Percentiles rank a stretch among this genome's conserved stretches.
Conservation (phyloP, 2,888 invertebrate species). For the Acanthosepion lycidas region DNA sequence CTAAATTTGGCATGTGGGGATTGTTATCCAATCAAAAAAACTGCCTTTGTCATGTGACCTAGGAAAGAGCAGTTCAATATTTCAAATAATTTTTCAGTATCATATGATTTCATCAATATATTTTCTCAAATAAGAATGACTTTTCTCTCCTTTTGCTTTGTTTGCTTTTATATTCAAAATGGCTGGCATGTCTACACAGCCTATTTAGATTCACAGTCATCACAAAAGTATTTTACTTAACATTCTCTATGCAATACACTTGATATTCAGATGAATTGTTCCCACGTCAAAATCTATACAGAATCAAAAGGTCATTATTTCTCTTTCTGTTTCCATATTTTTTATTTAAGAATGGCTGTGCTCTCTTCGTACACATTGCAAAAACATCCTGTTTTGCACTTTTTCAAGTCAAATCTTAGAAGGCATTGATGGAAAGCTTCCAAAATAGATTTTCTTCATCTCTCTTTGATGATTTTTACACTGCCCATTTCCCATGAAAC, state of each 20-base stretch:
- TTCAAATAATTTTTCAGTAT: no score
- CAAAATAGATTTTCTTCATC: constrained; percentile 33
- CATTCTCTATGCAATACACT: not conserved
- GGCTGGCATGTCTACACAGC: not conserved
- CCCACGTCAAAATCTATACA: not conserved
- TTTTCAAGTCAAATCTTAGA: constrained; percentile 22
- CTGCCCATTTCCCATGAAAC: not conserved
- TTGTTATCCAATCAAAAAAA: no score
- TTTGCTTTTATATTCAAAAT: not conserved
- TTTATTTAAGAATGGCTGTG: not conserved
- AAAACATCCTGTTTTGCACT: constrained; percentile 24
- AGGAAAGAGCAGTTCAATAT: no score
- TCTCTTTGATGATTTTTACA: not conserved
- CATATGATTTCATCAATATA: no score
- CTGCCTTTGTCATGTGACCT: no score
- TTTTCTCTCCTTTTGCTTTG: no score
- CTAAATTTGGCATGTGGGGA: no score
- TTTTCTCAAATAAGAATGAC: no score
- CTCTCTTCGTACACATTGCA: not conserved
- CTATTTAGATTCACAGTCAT: not conserved
- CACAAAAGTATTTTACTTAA: not conserved
- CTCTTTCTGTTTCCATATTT: not conserved
- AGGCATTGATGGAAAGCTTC: not conserved
- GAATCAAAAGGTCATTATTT: not conserved
- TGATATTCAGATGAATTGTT: no score